Base-by-base conservation (phyloP, 2,888 invertebrate species). In the Oegoconia quadripuncta region DNA sequence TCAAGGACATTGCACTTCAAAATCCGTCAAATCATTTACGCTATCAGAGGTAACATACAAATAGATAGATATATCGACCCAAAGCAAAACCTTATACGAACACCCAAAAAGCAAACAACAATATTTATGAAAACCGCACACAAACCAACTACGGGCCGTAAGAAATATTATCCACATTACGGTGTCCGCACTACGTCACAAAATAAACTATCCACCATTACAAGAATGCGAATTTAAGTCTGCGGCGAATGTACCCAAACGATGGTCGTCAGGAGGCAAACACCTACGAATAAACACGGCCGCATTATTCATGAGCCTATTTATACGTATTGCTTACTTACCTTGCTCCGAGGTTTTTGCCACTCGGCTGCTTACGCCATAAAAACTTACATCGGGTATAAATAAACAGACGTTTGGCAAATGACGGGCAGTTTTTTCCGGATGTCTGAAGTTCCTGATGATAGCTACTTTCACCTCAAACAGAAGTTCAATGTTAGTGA, bases 241-340 rank as follows among this genome's bases (percentile, higher is more conserved):
- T 69, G 78, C 63, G 50, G 62, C 59, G 71, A 79, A 77, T 75
- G 74, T 67, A 63, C 61, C 58, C 54, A 57, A 64, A 64, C 55
- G 57, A 42, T 53, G 61, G 61, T 71, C 72, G 72, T 71, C 71
- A 67, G 67, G 61, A 73, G 55, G 59, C 65, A 64, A 69, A 72
- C 74, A 27, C 27, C 27, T 27, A 27, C 22, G 31, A 25, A 30
- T 52, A 55, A 52, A 63, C 55, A 47, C 55, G 46, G 46, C 57
- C 58, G 76, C 64, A 80, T 83, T 83, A 83, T 84, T 83, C 80
- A 84, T 83, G 81, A 82, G 63, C 67, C 78, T 73, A 82, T 83
- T 82, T 82, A 81, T 80, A 77, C 68, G 69, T 80, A 83, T 82
- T 75, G 80, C 80, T 82, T 74, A 78, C 73, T 81, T 75, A 72